A percentile compares a stretch with the other conserved stretches of the same genome.
These are phyloP conservation scores for Ichneumoninae sp. DNA, from an alignment of 2,888 invertebrate genomes.

Conservation along the genomic window DNA sequence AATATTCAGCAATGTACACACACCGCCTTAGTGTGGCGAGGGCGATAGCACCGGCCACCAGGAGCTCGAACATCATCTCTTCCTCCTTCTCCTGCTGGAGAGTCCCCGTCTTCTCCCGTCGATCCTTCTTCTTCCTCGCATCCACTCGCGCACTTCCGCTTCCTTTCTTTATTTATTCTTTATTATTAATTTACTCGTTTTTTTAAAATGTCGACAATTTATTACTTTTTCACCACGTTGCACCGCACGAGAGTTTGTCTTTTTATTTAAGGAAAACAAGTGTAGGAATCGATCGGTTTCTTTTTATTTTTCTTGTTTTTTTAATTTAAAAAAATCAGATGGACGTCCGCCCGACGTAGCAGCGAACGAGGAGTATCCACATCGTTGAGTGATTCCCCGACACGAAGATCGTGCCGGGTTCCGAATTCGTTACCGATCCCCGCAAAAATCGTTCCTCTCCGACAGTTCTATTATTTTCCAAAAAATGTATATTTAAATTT, in stretches of 20 bases:
- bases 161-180: conserved; percentile 5
- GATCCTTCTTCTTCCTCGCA: conserved; percentile 76
- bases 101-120: conserved; percentile 77
- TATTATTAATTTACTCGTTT: not conserved
- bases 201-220: conserved; percentile 27
- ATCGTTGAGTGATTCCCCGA: conserved; percentile 42
- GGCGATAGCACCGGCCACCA: conserved; percentile 84
- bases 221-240: conserved; percentile 41
- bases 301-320: not conserved
- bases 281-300: not conserved
- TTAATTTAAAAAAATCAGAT: conserved; percentile 65
- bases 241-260: conserved; percentile 6
- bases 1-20: conserved; percentile 83
- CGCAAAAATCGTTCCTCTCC: conserved; percentile 9
- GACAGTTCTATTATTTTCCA: not conserved
- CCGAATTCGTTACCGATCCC: conserved; percentile 27
- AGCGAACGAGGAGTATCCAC: conserved; percentile 72
- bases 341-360: conserved; percentile 73
- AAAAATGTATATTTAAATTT: not conserved
- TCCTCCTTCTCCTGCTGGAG: conserved; percentile 79
- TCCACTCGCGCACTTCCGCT: conserved; percentile 76
- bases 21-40: conserved; percentile 84
- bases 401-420: conserved; percentile 49
- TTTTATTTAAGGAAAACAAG: not conserved
- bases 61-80: conserved; percentile 83